phyloP scores from a whole-genome alignment of 2,113 vertebrate species.

The Prinia subflava region DNA sequence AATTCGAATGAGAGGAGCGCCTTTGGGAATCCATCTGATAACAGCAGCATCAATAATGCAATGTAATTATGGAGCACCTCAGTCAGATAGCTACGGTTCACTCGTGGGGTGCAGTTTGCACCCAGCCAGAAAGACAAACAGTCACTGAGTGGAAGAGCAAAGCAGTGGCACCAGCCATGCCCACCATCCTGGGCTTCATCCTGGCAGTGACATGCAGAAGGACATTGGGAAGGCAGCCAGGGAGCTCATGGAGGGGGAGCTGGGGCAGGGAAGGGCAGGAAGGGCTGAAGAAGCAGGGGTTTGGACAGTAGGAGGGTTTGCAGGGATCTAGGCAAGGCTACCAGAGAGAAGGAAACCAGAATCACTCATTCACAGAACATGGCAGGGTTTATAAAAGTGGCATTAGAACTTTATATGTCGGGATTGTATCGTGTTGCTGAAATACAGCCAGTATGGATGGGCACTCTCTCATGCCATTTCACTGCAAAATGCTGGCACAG shows the following conservation, averaged over 20 bases:
- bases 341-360: not conserved
- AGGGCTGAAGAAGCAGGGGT: not conserved
- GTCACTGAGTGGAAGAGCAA: not conserved
- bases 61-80: not conserved
- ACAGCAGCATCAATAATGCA: not conserved
- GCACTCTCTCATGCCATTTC: not conserved
- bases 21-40: not conserved
- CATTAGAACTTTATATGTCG: not conserved
- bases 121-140: not conserved
- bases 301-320: not conserved
- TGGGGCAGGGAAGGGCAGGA: not conserved
- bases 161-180: not conserved
- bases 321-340: not conserved
- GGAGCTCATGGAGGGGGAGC: not conserved
- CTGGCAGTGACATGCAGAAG: not conserved
- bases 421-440: not conserved
- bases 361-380: not conserved
- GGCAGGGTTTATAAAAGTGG: not conserved
- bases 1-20: not conserved
- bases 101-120: not conserved
- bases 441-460: not conserved
- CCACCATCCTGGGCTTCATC: not conserved
- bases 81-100: not conserved
- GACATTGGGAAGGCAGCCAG: not conserved
- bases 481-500: not conserved